Percentiles rank a stretch among this genome's conserved stretches.
phyloP scores from a whole-genome alignment of 1,140 invertebrate species.

The Caenorhabditis tropicalis region DNA sequence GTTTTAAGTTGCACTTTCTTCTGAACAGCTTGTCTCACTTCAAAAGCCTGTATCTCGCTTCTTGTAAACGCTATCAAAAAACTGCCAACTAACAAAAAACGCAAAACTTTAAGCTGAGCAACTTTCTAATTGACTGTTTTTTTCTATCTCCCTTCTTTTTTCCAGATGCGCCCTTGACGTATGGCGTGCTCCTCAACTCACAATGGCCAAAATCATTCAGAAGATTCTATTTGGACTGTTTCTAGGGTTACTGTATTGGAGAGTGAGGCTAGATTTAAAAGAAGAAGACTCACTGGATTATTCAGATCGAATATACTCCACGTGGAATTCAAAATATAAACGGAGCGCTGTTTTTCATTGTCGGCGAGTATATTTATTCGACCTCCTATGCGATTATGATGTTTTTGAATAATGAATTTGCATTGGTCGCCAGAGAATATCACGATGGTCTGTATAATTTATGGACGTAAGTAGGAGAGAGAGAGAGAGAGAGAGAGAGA shows the following conservation, averaged over 20 bases:
- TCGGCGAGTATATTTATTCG: conserved; percentile 67
- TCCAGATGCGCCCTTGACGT: conserved; percentile 67
- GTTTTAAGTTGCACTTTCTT: too few species aligned
- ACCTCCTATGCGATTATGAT: conserved; percentile 67
- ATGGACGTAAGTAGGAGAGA: conserved; percentile 7
- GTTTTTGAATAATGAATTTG: conserved; percentile 67
- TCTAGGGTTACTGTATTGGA: conserved; percentile 73
- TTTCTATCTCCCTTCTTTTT: too few species aligned
- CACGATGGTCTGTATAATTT: conserved; percentile 70
- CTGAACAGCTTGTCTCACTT: too few species aligned
- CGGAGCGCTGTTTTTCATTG: conserved; percentile 73
- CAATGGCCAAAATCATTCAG: conserved; percentile 69
- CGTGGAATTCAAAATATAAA: conserved; percentile 73
- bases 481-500: not conserved
- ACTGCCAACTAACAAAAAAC: too few species aligned
- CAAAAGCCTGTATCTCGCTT: too few species aligned
- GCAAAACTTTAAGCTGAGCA: too few species aligned
- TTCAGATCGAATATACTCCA: conserved; percentile 23
- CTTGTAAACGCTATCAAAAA: too few species aligned
- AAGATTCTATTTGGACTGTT: conserved; percentile 71
- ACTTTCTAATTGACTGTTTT: too few species aligned
- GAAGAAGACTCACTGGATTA: too few species aligned
- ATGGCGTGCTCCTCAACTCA: conserved; percentile 64
- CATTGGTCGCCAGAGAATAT: conserved; percentile 69
- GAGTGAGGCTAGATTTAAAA: conserved; percentile 61